Percentiles rank a stretch among this genome's conserved stretches.
Evolutionary conservation across 2,113 vertebrate genomes (phyloP).

Genomic region (Corythaeola cristata): DNA sequence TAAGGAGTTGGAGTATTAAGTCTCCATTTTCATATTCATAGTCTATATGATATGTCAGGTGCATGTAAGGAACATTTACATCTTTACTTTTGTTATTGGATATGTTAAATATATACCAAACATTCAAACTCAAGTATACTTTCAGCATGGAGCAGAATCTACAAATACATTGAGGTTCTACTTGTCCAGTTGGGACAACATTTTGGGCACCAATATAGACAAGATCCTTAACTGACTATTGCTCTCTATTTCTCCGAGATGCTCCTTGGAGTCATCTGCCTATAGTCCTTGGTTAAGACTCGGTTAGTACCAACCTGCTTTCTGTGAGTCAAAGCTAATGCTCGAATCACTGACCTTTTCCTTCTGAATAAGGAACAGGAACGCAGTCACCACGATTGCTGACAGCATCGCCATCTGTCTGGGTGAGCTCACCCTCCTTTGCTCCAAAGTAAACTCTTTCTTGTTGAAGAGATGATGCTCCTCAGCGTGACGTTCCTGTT

Average conservation of each 20-base stretch:
- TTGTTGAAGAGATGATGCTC: not conserved
- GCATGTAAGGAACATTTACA: not conserved
- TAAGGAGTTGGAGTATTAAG: not conserved
- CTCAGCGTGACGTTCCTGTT: not conserved
- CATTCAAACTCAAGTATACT: not conserved
- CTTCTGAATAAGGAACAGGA: not conserved
- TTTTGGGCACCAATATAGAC: not conserved
- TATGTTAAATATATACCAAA: not conserved
- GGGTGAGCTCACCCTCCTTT: not conserved
- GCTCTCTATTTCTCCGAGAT: not conserved
- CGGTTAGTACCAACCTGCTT: not conserved
- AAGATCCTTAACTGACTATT: not conserved
- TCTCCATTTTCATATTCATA: not conserved
- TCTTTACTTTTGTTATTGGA: not conserved
- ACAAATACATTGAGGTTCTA: not conserved
- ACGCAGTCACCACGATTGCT: not conserved
- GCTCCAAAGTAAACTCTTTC: not conserved
- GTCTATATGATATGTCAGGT: not conserved
- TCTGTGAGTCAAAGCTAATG: accelerated
- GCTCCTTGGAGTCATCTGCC: not conserved
- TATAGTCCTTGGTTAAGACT: not conserved
- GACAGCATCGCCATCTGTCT: not conserved
- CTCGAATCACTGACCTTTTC: not conserved
- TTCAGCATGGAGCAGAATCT: not conserved
- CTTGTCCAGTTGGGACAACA: not conserved